These are phyloP conservation scores for Odontomachus brunneus DNA, from an alignment of 1,140 invertebrate genomes.

Conservation along the genomic window DNA sequence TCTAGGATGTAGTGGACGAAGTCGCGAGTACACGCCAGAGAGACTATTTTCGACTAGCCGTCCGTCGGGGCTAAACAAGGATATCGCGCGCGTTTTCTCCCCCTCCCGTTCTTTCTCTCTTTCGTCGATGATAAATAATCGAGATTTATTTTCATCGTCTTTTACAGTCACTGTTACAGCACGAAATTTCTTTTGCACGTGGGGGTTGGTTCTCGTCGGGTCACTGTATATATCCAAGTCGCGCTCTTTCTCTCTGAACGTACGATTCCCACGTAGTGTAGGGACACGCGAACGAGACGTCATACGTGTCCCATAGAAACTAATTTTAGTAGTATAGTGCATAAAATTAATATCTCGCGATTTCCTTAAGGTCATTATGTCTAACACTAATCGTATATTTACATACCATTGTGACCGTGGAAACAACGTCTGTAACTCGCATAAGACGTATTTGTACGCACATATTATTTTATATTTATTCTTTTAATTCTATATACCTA, in stretches of 20 bases:
- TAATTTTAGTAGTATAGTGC: conserved; percentile 41
- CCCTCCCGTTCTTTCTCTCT: too few relatives aligned
- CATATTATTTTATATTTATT: conserved; percentile 20
- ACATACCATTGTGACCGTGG: conserved; percentile 21
- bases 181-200: conserved; percentile 35
- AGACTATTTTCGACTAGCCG: too few relatives aligned
- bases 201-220: conserved; percentile 21
- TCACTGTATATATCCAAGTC: background rate
- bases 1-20: too few relatives aligned
- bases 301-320: conserved; percentile 21
- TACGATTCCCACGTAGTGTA: conserved; percentile 23
- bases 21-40: too few relatives aligned
- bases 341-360: conserved; percentile 32
- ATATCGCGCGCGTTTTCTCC: too few relatives aligned
- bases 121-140: conserved; percentile 77
- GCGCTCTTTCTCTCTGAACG: background rate
- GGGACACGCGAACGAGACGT: conserved; percentile 11
- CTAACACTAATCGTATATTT: conserved; percentile 47
- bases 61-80: too few relatives aligned
- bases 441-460: conserved; percentile 41
- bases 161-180: conserved; percentile 38
- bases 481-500: conserved; percentile 40
- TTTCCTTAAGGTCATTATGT: conserved; percentile 25
- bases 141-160: conserved; percentile 74
- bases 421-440: conserved; percentile 31